Conservation (phyloP, 2,888 invertebrate genomes). For the Tetragonula carbonaria region DNA sequence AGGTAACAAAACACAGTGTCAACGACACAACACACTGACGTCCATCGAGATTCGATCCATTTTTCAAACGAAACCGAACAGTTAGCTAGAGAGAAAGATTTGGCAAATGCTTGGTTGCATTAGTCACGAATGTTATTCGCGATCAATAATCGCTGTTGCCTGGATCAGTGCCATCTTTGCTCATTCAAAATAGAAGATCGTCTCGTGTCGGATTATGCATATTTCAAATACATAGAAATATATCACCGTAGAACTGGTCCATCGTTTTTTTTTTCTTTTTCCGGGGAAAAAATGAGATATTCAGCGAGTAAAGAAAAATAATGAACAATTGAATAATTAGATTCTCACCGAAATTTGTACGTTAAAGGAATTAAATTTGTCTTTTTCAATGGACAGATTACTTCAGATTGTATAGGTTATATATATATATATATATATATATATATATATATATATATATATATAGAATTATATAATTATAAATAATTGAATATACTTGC, state of each 20-base stretch:
- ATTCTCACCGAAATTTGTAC: not conserved
- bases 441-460: no score
- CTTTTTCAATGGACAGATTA: not conserved
- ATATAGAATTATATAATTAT: no score
- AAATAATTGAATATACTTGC: no score
- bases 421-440: no score
- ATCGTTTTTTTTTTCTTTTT: no score
- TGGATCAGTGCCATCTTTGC: conserved; percentile 52
- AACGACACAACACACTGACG: conserved; percentile 54
- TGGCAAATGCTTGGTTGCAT: conserved; percentile 40
- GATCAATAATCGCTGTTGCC: conserved; percentile 30
- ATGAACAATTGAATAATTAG: no score
- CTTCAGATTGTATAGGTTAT: no score
- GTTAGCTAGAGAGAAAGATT: not conserved
- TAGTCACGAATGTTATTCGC: conserved; percentile 50
- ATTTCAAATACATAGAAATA: not conserved
- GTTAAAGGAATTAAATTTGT: not conserved
- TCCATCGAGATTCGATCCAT: conserved; percentile 22
- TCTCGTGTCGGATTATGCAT: not conserved
- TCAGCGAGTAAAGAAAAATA: not conserved
- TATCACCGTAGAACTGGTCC: not conserved
- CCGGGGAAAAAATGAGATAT: not conserved
- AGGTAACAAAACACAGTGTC: conserved; percentile 37
- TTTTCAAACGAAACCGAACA: conserved; percentile 1
- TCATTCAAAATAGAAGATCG: conserved; percentile 26